Percentiles rank a stretch among this genome's conserved stretches.
phyloP scores from a whole-genome alignment of 1,140 invertebrate genomes.

The Brachionus rubens region DNA sequence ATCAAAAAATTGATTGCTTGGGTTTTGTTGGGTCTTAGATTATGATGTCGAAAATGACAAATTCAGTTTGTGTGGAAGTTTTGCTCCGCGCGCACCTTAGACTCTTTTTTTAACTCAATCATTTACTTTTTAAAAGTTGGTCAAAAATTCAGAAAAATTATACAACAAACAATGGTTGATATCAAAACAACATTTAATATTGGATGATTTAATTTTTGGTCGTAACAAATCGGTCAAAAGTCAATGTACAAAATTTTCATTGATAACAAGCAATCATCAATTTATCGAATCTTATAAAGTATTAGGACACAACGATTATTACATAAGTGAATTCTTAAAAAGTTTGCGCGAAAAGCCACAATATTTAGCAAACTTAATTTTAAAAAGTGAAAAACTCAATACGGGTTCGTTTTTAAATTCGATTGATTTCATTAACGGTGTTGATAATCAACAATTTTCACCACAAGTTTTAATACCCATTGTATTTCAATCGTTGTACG shows the following conservation, averaged over 20 bases:
- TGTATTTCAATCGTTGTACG: conserved; percentile 77
- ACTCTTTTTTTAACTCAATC: no score
- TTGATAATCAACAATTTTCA: conserved; percentile 41
- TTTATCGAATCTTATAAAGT: conserved; percentile 46
- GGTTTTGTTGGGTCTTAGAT: no score
- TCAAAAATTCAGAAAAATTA: conserved; percentile 33
- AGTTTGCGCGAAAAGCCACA: conserved; percentile 74
- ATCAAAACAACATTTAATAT: conserved; percentile 18
- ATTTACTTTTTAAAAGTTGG: background rate
- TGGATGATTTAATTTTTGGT: conserved; percentile 37
- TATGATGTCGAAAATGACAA: no score
- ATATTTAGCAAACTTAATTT: conserved; percentile 74
- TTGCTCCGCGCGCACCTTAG: no score
- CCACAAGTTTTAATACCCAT: conserved; percentile 64
- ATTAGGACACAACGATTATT: conserved; percentile 66
- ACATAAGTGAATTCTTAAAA: conserved; percentile 74
- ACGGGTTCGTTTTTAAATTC: conserved; percentile 55
- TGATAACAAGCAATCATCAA: conserved; percentile 7
- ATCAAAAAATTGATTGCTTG: no score
- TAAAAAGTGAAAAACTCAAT: conserved; percentile 69
- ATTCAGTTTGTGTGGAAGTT: no score
- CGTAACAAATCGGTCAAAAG: conserved; percentile 16
- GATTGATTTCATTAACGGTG: conserved; percentile 50
- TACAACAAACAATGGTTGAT: conserved; percentile 35
- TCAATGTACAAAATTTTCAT: conserved; percentile 43